Evolutionary conservation across 2,113 vertebrate genomes (phyloP), one percentile per base, ranked within the genome.

Genomic region (Mus pahari): DNA sequence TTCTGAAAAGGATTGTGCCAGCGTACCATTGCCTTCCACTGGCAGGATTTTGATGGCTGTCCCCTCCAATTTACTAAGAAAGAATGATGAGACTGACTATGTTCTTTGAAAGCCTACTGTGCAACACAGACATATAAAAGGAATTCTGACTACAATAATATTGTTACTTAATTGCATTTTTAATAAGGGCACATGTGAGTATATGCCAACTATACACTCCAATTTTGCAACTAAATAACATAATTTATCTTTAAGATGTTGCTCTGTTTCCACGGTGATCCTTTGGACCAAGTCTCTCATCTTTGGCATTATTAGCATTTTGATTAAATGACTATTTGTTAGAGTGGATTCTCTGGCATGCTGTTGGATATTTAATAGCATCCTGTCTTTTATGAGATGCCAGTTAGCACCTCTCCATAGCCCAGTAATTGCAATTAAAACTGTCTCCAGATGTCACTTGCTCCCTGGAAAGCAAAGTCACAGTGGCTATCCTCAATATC

Each of bases 61-160:
- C 58, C 96, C 42, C 42, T 94, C 91, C 48, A 31, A 7, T 77
- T 90, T 88, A 71, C 68, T 94, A 24, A 13, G 73, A 95, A 87
- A 64, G 12, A 36, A 5, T 70, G 77, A 74, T 74, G 42, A 81
- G 39, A 39, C 48, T 55, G 39, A 39, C 48, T 55, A 20, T 86
- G 71, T n/a, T 84, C 33, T 91, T 91, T 53, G 26, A 79, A 89
- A 91, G 50, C 45, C 48, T 83, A 11, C 39, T 91, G 36, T 10
- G 50, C 5, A 26, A n/a, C 8, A 68, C 48, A 13, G 7, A 55
- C 60, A 22, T 42, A 64, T 86, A 33, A 48, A 36, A 26, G 83
- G 13, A 81, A 87, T 39, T 62, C 53, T 77, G 90, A 39, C 2
- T 1, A 16, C 48, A 42, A 5, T 70, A 62, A n/a, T 71, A 82